Percentiles rank a stretch among this genome's conserved stretches.
Conservation (phyloP, 2,113 vertebrate genomes). For the Oxygymnocypris stewartii region DNA sequence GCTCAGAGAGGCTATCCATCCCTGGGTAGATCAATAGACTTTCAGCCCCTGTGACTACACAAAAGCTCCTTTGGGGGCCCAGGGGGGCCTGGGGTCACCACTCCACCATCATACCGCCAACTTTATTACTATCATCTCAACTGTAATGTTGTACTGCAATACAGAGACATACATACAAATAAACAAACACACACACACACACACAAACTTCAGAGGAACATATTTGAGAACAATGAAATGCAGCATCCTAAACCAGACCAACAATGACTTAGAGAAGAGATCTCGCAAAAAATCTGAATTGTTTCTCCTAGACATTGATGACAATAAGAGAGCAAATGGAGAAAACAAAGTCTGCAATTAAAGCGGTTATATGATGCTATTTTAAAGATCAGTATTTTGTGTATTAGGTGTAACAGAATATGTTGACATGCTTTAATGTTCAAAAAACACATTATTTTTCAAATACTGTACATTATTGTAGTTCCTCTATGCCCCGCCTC, state of each 20-base stretch:
- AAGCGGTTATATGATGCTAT: neutral
- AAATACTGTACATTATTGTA: too few species aligned
- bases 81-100: conserved; percentile 40
- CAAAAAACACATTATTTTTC: too few species aligned
- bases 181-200: neutral
- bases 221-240: neutral
- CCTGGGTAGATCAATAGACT: conserved; percentile 69
- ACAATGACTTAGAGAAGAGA: neutral
- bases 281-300: conserved; percentile 13
- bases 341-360: neutral
- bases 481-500: too few species aligned
- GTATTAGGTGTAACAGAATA: too few species aligned
- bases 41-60: conserved; percentile 55
- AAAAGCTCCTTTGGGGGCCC: conserved; percentile 45
- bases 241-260: neutral
- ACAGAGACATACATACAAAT: conserved; percentile 13
- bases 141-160: conserved; percentile 33
- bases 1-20: conserved; percentile 67
- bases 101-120: conserved; percentile 34
- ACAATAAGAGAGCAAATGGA: neutral
- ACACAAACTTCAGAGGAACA: neutral
- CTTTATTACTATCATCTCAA: conserved; percentile 51
- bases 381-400: too few species aligned
- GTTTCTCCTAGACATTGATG: neutral
- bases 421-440: too few species aligned